Conservation (phyloP, 2,888 invertebrate genomes). For the Epistrophe eligans region DNA sequence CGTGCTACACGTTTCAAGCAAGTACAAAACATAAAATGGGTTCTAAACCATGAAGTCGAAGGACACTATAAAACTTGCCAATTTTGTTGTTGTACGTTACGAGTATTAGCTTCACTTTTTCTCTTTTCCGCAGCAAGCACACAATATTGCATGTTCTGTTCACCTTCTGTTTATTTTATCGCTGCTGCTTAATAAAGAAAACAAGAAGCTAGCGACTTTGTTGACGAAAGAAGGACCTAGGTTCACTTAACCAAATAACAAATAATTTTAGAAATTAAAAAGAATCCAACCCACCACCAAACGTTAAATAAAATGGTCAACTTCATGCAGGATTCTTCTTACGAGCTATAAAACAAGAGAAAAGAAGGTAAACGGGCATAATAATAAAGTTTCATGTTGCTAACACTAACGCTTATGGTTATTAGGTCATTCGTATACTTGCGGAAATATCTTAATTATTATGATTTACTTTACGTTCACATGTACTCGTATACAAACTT, state of each 20-base stretch:
- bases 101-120: constrained; percentile 16
- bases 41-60: constrained; percentile 60
- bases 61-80: constrained; percentile 25
- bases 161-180: constrained; percentile 64
- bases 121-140: constrained; percentile 34
- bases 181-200: not conserved
- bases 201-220: constrained; percentile 38
- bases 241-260: constrained; percentile 21
- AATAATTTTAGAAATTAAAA: constrained; percentile 60
- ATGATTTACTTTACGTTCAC: constrained; percentile 52
- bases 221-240: constrained; percentile 48
- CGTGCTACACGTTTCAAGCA: constrained; percentile 66
- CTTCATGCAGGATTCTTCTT: constrained; percentile 23
- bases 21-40: constrained; percentile 38
- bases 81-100: constrained; percentile 4
- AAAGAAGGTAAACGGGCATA: constrained; percentile 12
- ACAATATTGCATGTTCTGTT: constrained; percentile 64
- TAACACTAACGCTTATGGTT: constrained; percentile 57
- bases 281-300: constrained; percentile 15
- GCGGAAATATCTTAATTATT: constrained; percentile 38
- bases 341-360: not conserved
- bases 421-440: constrained; percentile 64
- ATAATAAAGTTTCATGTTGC: constrained; percentile 59
- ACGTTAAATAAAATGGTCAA: constrained; percentile 32
- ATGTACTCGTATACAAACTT: not conserved